phyloP scores from a whole-genome alignment of 2,113 vertebrate genomes.

The Crotalus tigris region DNA sequence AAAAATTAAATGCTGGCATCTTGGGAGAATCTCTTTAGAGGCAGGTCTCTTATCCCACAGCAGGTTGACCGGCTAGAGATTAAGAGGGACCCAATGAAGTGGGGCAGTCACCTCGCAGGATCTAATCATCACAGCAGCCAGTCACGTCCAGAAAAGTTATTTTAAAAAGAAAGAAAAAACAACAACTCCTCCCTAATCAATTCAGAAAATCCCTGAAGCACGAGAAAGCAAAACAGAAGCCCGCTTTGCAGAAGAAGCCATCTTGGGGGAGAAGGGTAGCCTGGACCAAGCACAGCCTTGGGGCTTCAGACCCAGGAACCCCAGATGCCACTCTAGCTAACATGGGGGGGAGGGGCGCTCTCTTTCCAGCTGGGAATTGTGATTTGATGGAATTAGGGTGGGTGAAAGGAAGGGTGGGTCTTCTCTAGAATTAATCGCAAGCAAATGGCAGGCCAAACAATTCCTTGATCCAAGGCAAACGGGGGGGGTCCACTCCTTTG shows the following conservation, averaged over 20 bases:
- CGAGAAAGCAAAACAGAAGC: neutral
- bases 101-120: neutral
- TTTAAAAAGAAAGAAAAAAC: neutral
- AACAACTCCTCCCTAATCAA: neutral
- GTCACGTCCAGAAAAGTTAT: neutral
- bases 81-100: neutral
- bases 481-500: neutral
- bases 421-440: neutral
- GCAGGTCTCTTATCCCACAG: neutral
- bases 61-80: neutral
- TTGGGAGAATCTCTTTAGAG: neutral
- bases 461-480: neutral
- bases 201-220: neutral
- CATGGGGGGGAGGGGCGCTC: too few relatives aligned
- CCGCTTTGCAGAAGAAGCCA: neutral
- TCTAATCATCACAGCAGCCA: neutral
- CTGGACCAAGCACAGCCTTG: neutral
- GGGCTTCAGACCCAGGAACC: too few relatives aligned
- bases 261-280: neutral
- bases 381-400: too few relatives aligned
- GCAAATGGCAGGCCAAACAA: neutral
- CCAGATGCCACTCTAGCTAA: too few relatives aligned
- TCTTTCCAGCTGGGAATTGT: too few relatives aligned
- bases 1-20: conserved; percentile 18
- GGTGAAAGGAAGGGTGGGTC: neutral